Conservation (phyloP, 2,797 vertebrate genomes). For the Vireo griseus region DNA sequence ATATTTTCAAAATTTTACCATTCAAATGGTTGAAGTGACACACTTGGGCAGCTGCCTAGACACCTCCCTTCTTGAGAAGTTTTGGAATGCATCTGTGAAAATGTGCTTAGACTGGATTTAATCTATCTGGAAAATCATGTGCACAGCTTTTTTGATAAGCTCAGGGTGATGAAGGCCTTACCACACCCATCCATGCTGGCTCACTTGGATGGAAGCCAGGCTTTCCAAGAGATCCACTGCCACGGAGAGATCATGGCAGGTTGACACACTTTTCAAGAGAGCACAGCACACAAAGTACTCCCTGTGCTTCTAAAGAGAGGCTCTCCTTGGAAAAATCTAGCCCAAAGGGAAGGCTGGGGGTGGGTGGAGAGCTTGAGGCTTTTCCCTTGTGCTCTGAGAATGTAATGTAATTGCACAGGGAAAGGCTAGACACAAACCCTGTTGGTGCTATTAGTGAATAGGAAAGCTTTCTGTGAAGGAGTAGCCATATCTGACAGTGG, state of each 20-base stretch:
- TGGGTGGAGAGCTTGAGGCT: background rate
- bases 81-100: background rate
- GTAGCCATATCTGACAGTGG: accelerated
- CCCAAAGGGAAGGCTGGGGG: background rate
- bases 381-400: background rate
- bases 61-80: background rate
- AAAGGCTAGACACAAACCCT: background rate
- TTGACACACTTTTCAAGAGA: conserved; percentile 7
- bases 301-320: background rate
- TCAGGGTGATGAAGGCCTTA: background rate
- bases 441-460: background rate
- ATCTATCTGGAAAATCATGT: background rate
- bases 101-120: background rate
- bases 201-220: background rate
- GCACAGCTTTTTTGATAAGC: background rate
- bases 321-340: background rate
- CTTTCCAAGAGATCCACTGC: background rate
- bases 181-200: background rate
- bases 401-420: background rate
- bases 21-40: background rate
- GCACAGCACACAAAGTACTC: background rate
- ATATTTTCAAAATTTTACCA: background rate
- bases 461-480: background rate
- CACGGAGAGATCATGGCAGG: background rate
- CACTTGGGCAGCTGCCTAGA: background rate